phyloP scores from a whole-genome alignment of 2,888 invertebrate species.

The Orchesellides sinensis region DNA sequence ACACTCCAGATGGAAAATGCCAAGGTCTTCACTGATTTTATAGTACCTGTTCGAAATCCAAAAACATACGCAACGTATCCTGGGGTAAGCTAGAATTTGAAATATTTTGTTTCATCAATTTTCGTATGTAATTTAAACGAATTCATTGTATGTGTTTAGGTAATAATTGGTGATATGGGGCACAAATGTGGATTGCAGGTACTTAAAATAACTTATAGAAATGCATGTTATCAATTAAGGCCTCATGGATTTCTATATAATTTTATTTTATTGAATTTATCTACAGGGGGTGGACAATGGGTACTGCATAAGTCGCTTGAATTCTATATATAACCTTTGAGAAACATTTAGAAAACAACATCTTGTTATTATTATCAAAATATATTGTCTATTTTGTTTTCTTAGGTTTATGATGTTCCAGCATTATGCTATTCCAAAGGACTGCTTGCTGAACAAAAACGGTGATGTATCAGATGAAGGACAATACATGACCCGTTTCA shows the following conservation, averaged over 20 bases:
- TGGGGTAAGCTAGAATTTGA: slow-evolving; percentile 83
- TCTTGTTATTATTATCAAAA: background rate
- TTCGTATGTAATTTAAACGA: background rate
- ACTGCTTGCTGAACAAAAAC: slow-evolving; percentile 90
- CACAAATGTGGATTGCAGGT: slow-evolving; percentile 96
- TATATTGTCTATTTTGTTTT: background rate
- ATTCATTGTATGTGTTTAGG: slow-evolving; percentile 76
- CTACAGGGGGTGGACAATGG: slow-evolving; percentile 96
- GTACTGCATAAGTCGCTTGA: slow-evolving; percentile 77
- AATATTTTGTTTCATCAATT: background rate
- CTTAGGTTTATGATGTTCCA: slow-evolving; percentile 84
- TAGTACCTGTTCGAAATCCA: slow-evolving; percentile 90
- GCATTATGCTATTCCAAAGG: slow-evolving; percentile 90
- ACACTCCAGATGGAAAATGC: slow-evolving; percentile 85
- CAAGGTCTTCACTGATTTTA: slow-evolving; percentile 94
- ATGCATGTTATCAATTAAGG: no score
- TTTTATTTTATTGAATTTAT: no score
- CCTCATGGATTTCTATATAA: no score
- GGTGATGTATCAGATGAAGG: slow-evolving; percentile 92
- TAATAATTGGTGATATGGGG: slow-evolving; percentile 85
- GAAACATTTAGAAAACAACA: no score
- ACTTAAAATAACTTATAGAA: no score
- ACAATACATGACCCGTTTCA: slow-evolving; percentile 91
- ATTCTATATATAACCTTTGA: no score
- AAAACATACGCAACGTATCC: slow-evolving; percentile 86